Evolutionary conservation across 2,113 vertebrate species (phyloP).

Genomic region (Callithrix jacchus): DNA sequence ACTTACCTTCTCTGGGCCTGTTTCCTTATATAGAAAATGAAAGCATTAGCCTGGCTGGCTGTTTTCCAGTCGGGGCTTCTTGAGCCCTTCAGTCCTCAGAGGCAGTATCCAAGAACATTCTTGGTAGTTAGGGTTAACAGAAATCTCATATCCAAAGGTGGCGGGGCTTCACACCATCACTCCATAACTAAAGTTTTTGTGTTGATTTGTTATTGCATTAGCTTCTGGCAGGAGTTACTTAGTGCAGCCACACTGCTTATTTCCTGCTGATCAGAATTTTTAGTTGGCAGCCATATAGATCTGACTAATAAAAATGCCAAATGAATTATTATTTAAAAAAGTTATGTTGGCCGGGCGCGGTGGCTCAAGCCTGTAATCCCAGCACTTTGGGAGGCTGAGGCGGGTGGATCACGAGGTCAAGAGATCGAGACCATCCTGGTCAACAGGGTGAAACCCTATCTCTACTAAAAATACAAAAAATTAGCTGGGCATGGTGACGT

Average conservation of each 20-base stretch:
- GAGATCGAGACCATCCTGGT: too few relatives aligned
- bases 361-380: too few relatives aligned
- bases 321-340: background rate
- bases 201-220: background rate
- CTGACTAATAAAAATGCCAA: background rate
- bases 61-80: background rate
- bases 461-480: too few relatives aligned
- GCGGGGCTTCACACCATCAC: background rate
- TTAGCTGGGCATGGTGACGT: too few relatives aligned
- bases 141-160: background rate
- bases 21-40: background rate
- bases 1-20: background rate
- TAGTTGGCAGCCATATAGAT: background rate
- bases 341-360: too few relatives aligned
- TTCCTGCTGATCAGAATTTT: background rate
- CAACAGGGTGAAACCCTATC: too few relatives aligned
- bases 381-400: too few relatives aligned
- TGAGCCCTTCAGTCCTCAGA: background rate
- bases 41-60: background rate
- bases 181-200: background rate
- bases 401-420: too few relatives aligned
- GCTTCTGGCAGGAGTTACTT: background rate
- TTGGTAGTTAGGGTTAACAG: background rate
- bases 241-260: background rate
- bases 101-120: background rate